Base-by-base conservation (phyloP, 2,888 invertebrate genomes). In the Hypomecis atomaria region DNA sequence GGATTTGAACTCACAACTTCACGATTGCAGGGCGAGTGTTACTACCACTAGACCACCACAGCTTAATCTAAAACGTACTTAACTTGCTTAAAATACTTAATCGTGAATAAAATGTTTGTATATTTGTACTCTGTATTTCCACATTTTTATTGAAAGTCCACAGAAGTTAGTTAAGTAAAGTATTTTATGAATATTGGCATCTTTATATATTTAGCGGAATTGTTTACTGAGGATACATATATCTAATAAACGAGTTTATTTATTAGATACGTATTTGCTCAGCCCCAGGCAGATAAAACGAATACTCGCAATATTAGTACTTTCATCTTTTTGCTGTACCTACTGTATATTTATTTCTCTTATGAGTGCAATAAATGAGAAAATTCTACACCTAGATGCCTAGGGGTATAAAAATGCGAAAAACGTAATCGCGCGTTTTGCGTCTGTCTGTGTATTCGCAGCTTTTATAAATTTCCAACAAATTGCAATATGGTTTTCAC, bases 211-310 rank as follows among this genome's bases (percentile, higher is more conserved):
- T 48, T 8, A n/a, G n/a, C 9, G 11, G 36, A 36, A 49, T 49
- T 49, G 36, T 49, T 36, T 49, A 49, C 11, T 37, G 11, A 49
- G 37, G 36, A 23, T 23, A 23, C 23, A 23, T 3, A 23, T 23
- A 23, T 23, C 23, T 3, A 23, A 23, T 23, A 23, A 2, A 23
- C 1, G 23, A 23, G 23, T 23, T 23, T 11, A 36, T 49, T n/a
- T 49, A 49, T 49, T 49, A 11, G 11, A 49, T 7, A 48, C 11
- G 11, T 49, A 11, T 49, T 36, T 37, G 11, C 49, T 49, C 49
- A 7, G 42, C 11, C 49, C 11, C 36, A n/a, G 49, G 36, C 7
- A 11, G 37, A 11, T 49, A 49, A 0, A 8, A 33, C 10, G 37
- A 34, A n/a, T 11, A 10, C 7, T 37, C 49, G n/a, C 7, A 11